phyloP scores from a whole-genome alignment of 2,888 invertebrate genomes.

The Caenorhabditis sp. region DNA sequence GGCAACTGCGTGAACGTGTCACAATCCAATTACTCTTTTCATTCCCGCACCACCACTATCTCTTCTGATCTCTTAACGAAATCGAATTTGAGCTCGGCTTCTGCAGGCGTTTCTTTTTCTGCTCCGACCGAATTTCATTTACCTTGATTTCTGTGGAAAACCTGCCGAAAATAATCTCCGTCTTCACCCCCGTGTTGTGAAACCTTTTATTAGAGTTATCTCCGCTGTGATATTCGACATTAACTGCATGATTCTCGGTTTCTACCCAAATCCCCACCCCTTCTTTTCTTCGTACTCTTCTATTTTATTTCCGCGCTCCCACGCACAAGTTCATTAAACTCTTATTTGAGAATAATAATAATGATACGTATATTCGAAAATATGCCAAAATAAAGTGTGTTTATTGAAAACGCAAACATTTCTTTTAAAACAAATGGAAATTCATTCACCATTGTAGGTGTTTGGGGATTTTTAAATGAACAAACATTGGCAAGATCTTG shows the following conservation, averaged over 20 bases:
- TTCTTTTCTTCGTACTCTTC: neutral
- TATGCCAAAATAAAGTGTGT: no score
- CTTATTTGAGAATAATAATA: no score
- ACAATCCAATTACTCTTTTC: neutral
- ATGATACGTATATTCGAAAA: no score
- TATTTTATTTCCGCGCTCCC: neutral
- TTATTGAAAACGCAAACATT: no score
- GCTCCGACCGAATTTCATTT: neutral
- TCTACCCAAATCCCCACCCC: neutral
- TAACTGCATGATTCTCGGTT: conserved; percentile 39
- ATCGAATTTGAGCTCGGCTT: conserved; percentile 15
- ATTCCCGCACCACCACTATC: neutral
- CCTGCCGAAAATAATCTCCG: neutral
- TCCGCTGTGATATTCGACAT: conserved; percentile 24
- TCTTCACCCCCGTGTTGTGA: conserved; percentile 5
- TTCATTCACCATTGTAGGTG: no score
- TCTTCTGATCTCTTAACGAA: neutral
- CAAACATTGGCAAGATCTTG: no score
- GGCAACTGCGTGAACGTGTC: neutral
- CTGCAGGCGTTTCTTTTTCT: neutral
- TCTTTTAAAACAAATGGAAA: no score
- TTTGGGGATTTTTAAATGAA: no score
- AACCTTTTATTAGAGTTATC: conserved; percentile 16
- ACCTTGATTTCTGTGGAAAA: no score
- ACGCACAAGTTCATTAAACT: no score